Conservation (phyloP, 2,888 invertebrate genomes). For the Blastobasis lacticolella region DNA sequence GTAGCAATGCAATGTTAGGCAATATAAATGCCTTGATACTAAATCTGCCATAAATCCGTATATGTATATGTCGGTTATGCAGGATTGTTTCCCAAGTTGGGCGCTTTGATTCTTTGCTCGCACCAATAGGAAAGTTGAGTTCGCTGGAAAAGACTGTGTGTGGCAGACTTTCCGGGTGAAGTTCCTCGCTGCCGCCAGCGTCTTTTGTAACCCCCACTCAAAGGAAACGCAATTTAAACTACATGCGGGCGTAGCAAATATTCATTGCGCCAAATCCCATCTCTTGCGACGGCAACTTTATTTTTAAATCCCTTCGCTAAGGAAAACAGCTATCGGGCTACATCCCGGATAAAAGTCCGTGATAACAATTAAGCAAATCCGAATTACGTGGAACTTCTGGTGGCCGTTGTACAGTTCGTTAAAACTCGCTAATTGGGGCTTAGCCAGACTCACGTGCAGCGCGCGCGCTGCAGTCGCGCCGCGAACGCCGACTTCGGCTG, state of each 20-base stretch:
- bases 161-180: conserved; percentile 37
- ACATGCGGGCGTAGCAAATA: conserved; percentile 55
- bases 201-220: conserved; percentile 47
- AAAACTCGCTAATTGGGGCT: conserved; percentile 43
- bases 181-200: conserved; percentile 34
- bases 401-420: conserved; percentile 38
- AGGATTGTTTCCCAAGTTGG: conserved; percentile 23
- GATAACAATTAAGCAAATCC: conserved; percentile 37
- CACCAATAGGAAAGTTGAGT: conserved; percentile 30
- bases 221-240: conserved; percentile 63
- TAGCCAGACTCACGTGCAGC: not conserved
- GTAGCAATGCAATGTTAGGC: too few species aligned
- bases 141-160: conserved; percentile 37
- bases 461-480: too few species aligned
- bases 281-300: conserved; percentile 32
- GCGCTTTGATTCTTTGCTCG: conserved; percentile 31
- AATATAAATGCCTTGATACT: too few species aligned
- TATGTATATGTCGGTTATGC: not conserved
- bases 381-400: conserved; percentile 32
- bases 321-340: conserved; percentile 2
- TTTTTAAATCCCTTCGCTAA: conserved; percentile 21
- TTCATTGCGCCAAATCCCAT: conserved; percentile 32
- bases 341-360: conserved; percentile 2
- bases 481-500: too few species aligned
- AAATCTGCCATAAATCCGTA: too few species aligned